Evolutionary conservation across 2,888 invertebrate species (phyloP), one percentile per base, ranked within the genome.

Genomic region (Pantelozetes paolii): DNA sequence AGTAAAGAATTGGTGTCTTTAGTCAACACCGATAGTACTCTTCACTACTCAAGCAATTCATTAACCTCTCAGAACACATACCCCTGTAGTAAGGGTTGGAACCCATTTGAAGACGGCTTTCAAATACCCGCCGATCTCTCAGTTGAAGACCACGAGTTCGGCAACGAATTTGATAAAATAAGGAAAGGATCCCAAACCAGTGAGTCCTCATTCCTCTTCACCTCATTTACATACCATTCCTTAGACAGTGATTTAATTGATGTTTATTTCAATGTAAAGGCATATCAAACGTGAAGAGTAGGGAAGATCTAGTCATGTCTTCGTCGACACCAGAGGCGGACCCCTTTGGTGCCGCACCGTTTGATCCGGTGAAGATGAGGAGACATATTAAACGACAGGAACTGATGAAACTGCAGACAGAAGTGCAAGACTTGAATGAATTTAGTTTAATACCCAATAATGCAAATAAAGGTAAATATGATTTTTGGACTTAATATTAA

Each of bases 311-410:
- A 75, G 88, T 88, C 62, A 88, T 88, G 87, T 81, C 81, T 45
- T 86, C 87, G n/a, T 85, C 84, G 74, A 83, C 84, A 72, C 84
- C 86, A 71, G 81, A 85, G 74, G 88, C 88, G 80, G 85, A 85
- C 79, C 91, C 91, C 20, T 92, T 92, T 82, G 88, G 89, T 79
- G 89, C 89, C 79, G 91, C 91, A 74, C 92, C 92, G 26, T 91
- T 92, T 30, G 71, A 75, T 64, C 57, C 67, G 8, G 6, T 5
- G n/a, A 73, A 73, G 36, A 73, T 73, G 28, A 30, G 64, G 13
- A 18, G 36, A 45, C 73, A 73, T 67, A 26, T 23, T 15, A 28
- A 71, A n/a, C 28, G 30, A 36, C 71, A 72, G 40, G 73, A 72
- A 40, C 62, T 9, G 3, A 20, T 69, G 20, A 74, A 72, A 73